These are phyloP conservation scores for Geophilus truncorum DNA, from an alignment of 2,888 invertebrate genomes.

Conservation along the genomic window DNA sequence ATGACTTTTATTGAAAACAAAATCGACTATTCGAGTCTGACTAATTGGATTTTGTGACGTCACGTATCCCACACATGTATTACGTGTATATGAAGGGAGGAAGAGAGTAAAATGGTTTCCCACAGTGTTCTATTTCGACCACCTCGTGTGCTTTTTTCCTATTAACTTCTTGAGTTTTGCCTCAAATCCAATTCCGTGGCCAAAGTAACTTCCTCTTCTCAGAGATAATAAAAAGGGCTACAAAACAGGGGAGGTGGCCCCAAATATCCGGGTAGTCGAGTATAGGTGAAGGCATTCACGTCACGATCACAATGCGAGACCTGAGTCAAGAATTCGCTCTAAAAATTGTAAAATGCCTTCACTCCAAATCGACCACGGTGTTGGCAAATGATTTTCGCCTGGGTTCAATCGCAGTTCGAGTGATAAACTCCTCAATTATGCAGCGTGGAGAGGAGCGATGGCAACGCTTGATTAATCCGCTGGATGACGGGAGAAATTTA, in stretches of 20 bases:
- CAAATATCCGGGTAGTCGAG: constrained; percentile 18
- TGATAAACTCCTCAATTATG: background rate
- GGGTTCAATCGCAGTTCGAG: background rate
- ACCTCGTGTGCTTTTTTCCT: constrained; percentile 6
- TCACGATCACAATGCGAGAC: background rate
- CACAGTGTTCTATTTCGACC: constrained; percentile 10
- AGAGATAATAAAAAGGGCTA: constrained; percentile 17
- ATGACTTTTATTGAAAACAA: too few species aligned
- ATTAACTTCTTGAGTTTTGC: constrained; percentile 27
- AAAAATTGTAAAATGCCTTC: too few species aligned
- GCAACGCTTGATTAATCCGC: background rate
- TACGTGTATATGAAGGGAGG: background rate
- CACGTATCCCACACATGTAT: background rate
- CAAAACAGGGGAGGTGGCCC: constrained; percentile 4
- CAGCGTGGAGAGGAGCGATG: background rate
- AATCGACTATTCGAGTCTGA: background rate
- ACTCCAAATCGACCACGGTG: too few species aligned
- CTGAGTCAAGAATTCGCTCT: too few species aligned
- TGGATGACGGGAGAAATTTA: background rate
- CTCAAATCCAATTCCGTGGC: constrained; percentile 24
- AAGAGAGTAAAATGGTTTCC: background rate
- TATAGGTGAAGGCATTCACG: background rate
- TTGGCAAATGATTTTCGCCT: background rate
- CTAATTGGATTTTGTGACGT: background rate
- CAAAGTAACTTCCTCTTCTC: constrained; percentile 20